Evolutionary conservation across 2,797 vertebrate genomes (phyloP), one percentile per base, ranked within the genome.

Genomic region (Premnoplex brunnescens): DNA sequence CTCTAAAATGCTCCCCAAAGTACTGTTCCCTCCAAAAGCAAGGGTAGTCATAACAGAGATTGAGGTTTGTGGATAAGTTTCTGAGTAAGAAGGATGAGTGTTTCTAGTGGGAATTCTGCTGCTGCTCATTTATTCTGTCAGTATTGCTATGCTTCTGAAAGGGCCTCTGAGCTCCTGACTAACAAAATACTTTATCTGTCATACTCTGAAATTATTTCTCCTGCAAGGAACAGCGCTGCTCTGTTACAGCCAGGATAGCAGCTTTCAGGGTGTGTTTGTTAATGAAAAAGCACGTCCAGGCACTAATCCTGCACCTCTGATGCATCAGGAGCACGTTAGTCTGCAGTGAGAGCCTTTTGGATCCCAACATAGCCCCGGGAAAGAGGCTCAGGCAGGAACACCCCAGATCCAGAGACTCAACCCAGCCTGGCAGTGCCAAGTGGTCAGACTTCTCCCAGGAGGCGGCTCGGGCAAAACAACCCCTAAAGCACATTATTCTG

Each of bases 101-200:
- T 63, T 67, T 0, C 0, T 8, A 14, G 10, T 32, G 32, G 48
- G 27, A 85, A 41, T 18, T 41, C 66, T 91, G 94, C 90, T 76
- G 96, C 90, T 89, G 68, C 86, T 79, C 78, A 48, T 54, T 78
- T 67, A 28, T 51, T 68, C 60, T 62, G 19, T 36, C 39, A 81
- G 63, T 73, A 76, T 85, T 32, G 6, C 76, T 73, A 14, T 27
- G 80, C 83, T 95, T 97, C 95, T 95, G 96, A 97, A 97, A 85
- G 72, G 80, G 73, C 91, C 56, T 83, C 91, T 89, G 78, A 96
- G 63, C 86, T 96, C 91, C 88, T 93, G 85, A 91, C 67, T 90
- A 90, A 83, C 32, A 87, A 97, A 95, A 95, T 92, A 66, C 80
- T 96, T 97, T 95, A 90, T 94, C 96, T 97, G 89, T 97, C 95